Evolutionary conservation across 2,888 invertebrate species (phyloP).

Genomic region (Drosophila algonquin): DNA sequence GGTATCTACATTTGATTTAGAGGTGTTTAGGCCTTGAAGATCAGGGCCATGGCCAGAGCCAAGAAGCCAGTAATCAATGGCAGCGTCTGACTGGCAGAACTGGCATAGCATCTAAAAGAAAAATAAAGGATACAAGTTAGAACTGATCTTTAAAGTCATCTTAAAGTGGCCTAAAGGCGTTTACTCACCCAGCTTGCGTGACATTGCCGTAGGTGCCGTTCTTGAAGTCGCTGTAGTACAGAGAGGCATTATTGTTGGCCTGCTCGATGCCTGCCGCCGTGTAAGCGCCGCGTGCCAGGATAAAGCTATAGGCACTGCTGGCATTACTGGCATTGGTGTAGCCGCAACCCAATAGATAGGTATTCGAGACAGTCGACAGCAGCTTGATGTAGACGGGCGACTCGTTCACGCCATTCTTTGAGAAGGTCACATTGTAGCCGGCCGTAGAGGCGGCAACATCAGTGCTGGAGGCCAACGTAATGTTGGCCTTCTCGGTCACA

Average conservation of each 20-base stretch:
- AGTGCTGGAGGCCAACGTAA: constrained; percentile 10
- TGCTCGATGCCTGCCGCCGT: not conserved
- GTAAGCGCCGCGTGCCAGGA: constrained; percentile 30
- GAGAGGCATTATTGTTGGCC: constrained; percentile 41
- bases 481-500: constrained; percentile 30
- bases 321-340: constrained; percentile 33
- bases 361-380: constrained; percentile 27
- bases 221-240: constrained; percentile 39
- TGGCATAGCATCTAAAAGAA: constrained; percentile 49
- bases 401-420: not conserved
- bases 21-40: constrained; percentile 50
- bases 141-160: not conserved
- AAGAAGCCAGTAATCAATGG: constrained; percentile 61
- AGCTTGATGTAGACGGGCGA: constrained; percentile 41
- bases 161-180: no score
- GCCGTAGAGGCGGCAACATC: not conserved
- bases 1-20: constrained; percentile 8
- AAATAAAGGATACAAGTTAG: not conserved
- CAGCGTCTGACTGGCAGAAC: constrained; percentile 57
- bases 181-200: constrained; percentile 51
- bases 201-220: constrained; percentile 28
- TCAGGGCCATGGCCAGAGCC: constrained; percentile 54
- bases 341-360: constrained; percentile 56
- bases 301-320: constrained; percentile 53
- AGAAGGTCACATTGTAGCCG: constrained; percentile 53